Evolutionary conservation across 2,113 vertebrate genomes (phyloP), one percentile per base, ranked within the genome.

Genomic region (Lontra canadensis): DNA sequence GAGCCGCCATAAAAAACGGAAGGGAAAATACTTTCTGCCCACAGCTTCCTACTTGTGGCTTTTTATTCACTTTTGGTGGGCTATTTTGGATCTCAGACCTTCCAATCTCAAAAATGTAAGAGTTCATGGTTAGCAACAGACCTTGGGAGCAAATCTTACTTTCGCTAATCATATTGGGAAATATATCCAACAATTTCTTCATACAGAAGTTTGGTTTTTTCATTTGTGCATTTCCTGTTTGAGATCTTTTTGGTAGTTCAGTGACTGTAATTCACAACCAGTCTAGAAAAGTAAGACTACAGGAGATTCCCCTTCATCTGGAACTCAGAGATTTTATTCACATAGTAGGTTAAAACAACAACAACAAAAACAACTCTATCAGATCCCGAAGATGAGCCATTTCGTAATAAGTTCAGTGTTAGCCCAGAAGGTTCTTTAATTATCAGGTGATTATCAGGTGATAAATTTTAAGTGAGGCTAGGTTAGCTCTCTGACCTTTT

Each of bases 221-320:
- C 36, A 3, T 65, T 25, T 25, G 36, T 44, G 8, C 34, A 34
- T 52, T 90, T 95, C 73, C 57, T 78, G 2, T 78, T 95, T 83
- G 78, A 73, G 11, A 15, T 91, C n/a, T 94, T 91, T 44, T 87
- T 63, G n/a, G 34, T 82, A 71, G 55, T 89, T 94, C 34, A 95
- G 4, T 84, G 90, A n/a, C 34, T 69, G 2, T 79, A 80, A 86
- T 85, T 96, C 52, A 76, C 18, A 95, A 80, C 55, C 73, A 85
- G 65, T 88, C 52, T 94, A 92, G 39, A 92, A 78, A 92, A 95
- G 61, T 81, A 88, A 93, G 94, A 92, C 57, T 89, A 57, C 42
- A 76, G 31, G 59, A 96, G 74, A 71, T 92, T 89, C 25, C 34
- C n/a, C 29, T 90, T 89, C 79, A 78, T 85, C 39, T 86, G 23